Percentiles rank a stretch among this genome's conserved stretches.
Evolutionary conservation across 2,113 vertebrate genomes (phyloP).

Genomic region (rabbit (Oryctolagus cuniculus)): DNA sequence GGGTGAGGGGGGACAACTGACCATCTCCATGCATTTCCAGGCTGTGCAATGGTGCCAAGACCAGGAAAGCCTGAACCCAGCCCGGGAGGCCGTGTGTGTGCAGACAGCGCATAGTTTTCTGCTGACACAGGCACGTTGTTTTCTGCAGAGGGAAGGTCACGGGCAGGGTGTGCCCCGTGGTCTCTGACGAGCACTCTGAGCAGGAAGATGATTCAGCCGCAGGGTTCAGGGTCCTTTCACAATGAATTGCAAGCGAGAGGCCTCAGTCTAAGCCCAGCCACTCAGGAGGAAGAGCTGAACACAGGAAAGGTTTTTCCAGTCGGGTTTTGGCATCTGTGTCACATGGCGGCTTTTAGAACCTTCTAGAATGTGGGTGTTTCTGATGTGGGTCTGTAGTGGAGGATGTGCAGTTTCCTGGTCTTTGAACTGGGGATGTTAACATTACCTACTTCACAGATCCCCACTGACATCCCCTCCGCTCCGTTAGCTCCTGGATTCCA

Average conservation of each 20-base stretch:
- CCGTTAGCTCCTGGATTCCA: background rate
- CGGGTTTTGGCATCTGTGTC: background rate
- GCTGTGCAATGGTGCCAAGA: background rate
- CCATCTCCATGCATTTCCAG: background rate
- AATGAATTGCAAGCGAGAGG: background rate
- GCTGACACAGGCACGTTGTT: background rate
- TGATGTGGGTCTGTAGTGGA: background rate
- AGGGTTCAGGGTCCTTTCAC: too few relatives aligned
- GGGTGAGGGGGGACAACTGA: background rate
- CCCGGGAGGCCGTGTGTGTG: background rate
- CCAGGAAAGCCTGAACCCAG: background rate
- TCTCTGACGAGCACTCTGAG: background rate
- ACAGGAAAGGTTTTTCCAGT: background rate
- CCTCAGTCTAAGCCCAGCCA: background rate
- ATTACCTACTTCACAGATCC: background rate
- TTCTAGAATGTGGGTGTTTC: slow-evolving; percentile 1
- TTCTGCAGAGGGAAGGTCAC: background rate
- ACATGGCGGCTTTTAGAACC: background rate
- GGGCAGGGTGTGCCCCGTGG: background rate
- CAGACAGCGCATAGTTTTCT: background rate
- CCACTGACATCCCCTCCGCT: accelerated
- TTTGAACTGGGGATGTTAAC: background rate
- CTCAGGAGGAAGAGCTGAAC: background rate
- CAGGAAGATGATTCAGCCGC: background rate
- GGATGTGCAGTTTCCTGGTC: background rate